Evolutionary conservation across 2,797 vertebrate genomes (phyloP), one percentile per base, ranked within the genome.

Genomic region (Orestias chungarensis): DNA sequence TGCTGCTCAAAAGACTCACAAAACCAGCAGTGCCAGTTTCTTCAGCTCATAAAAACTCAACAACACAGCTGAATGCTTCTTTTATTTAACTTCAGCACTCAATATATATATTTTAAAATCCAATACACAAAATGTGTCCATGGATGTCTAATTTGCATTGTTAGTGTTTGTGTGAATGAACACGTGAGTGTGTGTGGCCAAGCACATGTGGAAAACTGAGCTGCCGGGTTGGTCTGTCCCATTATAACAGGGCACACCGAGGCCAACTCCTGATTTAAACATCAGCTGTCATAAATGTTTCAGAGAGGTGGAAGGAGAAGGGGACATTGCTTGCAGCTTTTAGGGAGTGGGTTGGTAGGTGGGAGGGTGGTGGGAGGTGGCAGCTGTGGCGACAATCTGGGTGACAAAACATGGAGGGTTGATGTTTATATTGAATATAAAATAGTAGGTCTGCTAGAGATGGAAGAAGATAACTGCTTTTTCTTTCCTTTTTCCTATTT

Each of bases 211-310:
- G 74, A 61, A 66, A 72, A 64, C 46, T 35, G 12, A 70, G 17
- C 68, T 72, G 44, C 50, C 27, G 71, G 70, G 49, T 61, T 47
- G 79, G 66, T 69, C 87, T 81, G 52, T 81, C 52, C 86, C 80
- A 75, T 82, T 79, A 66, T 73, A 82, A 88, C 66, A 81, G 79
- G 79, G 74, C 87, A 82, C 79, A 72, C 81, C 66, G 78, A 85
- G 92, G 88, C 75, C 85, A 61, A 44, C 83, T 89, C 86, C 84
- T 93, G 88, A 92, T 88, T 93, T 93, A 90, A 93, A 93, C 90
- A 92, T 91, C 82, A 93, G 89, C 85, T 82, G 82, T 79, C 89
- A 93, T 93, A 85, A 94, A 94, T 93, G 88, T 93, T 95, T 94
- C 81, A 94, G 83, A 86, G 72, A 66, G 79, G 79, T 68, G 71